Conservation (phyloP, 2,797 vertebrate genomes). For the Pseudotriccus pelzelni region DNA sequence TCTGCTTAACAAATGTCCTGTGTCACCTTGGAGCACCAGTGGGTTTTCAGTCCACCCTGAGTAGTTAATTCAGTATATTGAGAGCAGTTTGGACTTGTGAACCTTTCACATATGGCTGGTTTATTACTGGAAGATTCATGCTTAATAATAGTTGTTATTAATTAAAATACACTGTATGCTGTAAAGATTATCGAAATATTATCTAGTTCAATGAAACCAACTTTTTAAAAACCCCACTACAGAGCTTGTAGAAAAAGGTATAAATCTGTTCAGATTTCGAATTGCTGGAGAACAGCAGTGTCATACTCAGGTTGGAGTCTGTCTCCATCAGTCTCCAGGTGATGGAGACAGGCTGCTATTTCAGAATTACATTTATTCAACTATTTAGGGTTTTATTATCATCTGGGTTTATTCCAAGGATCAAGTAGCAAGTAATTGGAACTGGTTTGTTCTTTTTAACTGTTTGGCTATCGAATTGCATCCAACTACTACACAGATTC, state of each 20-base stretch:
- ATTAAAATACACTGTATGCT: background rate
- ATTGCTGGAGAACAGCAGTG: background rate
- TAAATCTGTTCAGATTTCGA: background rate
- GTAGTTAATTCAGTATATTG: background rate
- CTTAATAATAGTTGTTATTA: background rate
- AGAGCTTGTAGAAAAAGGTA: background rate
- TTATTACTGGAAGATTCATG: background rate
- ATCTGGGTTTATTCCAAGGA: constrained; percentile 5
- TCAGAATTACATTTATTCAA: background rate
- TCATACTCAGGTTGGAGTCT: background rate
- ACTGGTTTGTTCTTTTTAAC: background rate
- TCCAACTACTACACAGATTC: background rate
- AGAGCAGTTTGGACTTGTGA: background rate
- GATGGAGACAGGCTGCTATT: background rate
- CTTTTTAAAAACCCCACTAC: background rate
- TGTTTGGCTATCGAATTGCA: background rate
- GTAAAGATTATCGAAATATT: background rate
- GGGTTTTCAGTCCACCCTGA: background rate
- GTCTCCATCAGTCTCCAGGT: background rate
- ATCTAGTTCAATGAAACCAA: background rate
- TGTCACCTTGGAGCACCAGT: background rate
- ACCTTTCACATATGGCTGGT: background rate
- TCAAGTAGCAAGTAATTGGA: constrained; percentile 15
- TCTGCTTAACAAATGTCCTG: background rate
- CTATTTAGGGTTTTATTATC: background rate